Conservation (phyloP, 2,888 invertebrate genomes). For the Agrilus cyanescens region DNA sequence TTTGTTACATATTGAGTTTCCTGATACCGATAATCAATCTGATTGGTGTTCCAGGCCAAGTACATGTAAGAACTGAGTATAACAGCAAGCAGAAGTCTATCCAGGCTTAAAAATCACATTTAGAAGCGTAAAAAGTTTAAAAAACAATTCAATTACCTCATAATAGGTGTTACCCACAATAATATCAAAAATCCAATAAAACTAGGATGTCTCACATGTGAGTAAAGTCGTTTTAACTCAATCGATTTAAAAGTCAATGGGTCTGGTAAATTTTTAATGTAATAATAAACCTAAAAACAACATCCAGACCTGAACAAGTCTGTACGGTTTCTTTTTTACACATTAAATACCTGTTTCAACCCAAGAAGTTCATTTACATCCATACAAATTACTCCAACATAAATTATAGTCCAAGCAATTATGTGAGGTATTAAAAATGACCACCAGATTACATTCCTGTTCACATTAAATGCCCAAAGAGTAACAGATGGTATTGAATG, state of each 20-base stretch:
- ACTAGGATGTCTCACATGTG: conserved; percentile 52
- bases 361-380: conserved; percentile 49
- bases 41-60: conserved; percentile 47
- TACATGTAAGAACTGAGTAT: conserved; percentile 47
- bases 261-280: conserved; percentile 37
- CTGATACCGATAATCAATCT: conserved; percentile 44
- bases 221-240: conserved; percentile 40
- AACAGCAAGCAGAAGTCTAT: conserved; percentile 41
- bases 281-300: conserved; percentile 41
- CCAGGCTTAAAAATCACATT: conserved; percentile 34
- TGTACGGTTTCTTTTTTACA: background rate
- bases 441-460: conserved; percentile 37
- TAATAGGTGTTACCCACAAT: conserved; percentile 46
- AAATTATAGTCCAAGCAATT: conserved; percentile 45
- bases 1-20: conserved; percentile 39
- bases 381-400: conserved; percentile 48
- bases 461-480: conserved; percentile 44
- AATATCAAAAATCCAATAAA: conserved; percentile 44
- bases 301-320: background rate
- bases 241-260: conserved; percentile 43
- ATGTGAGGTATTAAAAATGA: conserved; percentile 38
- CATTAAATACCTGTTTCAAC: conserved; percentile 41
- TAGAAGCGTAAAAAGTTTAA: conserved; percentile 1
- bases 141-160: conserved; percentile 37
- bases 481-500: conserved; percentile 34